Conservation (phyloP, 2,113 vertebrate genomes). For the Bufo gargarizans region DNA sequence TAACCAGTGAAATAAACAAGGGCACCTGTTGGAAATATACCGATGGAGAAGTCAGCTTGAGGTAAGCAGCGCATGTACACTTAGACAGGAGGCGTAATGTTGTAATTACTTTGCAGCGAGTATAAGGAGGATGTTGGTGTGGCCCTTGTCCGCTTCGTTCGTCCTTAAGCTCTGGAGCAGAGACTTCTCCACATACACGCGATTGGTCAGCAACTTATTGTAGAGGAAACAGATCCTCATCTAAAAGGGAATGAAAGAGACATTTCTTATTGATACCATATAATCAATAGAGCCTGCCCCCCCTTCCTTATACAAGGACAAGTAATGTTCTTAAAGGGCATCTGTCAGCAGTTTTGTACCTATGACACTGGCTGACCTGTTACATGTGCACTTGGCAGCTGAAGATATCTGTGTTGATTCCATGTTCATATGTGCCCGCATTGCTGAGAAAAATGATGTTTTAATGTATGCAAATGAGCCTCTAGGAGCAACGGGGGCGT, state of each 20-base stretch:
- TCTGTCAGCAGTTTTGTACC: too few species aligned
- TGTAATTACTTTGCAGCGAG: conserved; percentile 68
- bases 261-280: not conserved
- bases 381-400: too few species aligned
- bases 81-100: not conserved
- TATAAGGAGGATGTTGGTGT: conserved; percentile 60
- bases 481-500: too few species aligned
- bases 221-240: conserved; percentile 78
- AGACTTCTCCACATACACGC: conserved; percentile 61
- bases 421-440: too few species aligned
- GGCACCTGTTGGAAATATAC: conserved; percentile 59
- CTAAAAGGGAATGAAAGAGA: conserved; percentile 63
- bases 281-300: not conserved
- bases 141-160: conserved; percentile 25
- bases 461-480: too few species aligned
- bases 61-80: not conserved
- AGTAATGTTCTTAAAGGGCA: too few species aligned
- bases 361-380: too few species aligned
- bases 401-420: too few species aligned
- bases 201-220: conserved; percentile 76
- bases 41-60: not conserved
- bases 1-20: conserved; percentile 58
- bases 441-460: too few species aligned
- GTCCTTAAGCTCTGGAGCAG: conserved; percentile 61
- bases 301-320: not conserved